These are phyloP conservation scores for Euura saliciscinereae DNA, from an alignment of 1,140 invertebrate genomes.

Conservation along the genomic window DNA sequence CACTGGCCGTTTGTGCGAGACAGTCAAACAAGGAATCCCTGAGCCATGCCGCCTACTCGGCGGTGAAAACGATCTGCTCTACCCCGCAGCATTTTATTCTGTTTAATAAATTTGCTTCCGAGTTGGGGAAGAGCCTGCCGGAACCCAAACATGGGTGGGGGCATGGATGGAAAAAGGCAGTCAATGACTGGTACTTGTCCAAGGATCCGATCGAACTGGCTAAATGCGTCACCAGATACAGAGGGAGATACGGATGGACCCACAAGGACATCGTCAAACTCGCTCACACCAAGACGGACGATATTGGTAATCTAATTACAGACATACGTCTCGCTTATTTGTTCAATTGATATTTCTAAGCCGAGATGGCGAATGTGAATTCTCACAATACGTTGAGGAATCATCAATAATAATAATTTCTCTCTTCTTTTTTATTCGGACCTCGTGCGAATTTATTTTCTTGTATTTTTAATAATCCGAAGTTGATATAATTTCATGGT, in stretches of 20 bases:
- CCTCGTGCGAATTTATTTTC: too few relatives aligned
- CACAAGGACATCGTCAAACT: slow-evolving; percentile 74
- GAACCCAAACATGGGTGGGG: slow-evolving; percentile 63
- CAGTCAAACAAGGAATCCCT: slow-evolving; percentile 51
- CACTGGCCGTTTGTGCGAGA: slow-evolving; percentile 63
- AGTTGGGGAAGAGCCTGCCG: slow-evolving; percentile 36
- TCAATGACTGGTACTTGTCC: slow-evolving; percentile 67
- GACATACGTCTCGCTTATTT: too few relatives aligned
- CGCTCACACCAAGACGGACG: slow-evolving; percentile 59
- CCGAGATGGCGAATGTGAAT: too few relatives aligned
- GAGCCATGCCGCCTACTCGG: slow-evolving; percentile 59
- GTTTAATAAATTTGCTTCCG: slow-evolving; percentile 65
- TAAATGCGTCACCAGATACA: slow-evolving; percentile 67
- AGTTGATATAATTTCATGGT: slow-evolving; percentile 29
- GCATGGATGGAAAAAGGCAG: slow-evolving; percentile 64
- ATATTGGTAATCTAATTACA: slow-evolving; percentile 52
- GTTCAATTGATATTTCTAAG: too few relatives aligned
- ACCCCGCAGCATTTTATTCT: slow-evolving; percentile 65
- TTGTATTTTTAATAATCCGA: too few relatives aligned
- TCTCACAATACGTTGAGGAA: too few relatives aligned
- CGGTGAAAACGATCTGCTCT: slow-evolving; percentile 60
- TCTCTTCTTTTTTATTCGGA: too few relatives aligned
- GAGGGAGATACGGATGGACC: slow-evolving; percentile 68
- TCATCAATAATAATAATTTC: too few relatives aligned
- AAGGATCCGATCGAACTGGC: slow-evolving; percentile 65